Conservation (phyloP, 1,140 invertebrate species). For the Drosophila saltans region DNA sequence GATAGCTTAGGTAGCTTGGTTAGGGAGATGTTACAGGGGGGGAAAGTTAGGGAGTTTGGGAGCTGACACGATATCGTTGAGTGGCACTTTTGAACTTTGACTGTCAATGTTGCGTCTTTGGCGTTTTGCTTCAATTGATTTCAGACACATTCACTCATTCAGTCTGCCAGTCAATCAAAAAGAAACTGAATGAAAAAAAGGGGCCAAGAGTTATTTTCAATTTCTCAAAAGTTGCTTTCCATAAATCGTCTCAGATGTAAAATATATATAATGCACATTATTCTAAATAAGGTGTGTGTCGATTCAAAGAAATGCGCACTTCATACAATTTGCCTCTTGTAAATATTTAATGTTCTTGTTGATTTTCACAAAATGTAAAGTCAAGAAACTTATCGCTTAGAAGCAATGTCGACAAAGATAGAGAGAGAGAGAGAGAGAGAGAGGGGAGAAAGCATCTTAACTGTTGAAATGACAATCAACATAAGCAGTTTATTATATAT, state of each 20-base stretch:
- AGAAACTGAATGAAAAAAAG: conserved; percentile 10
- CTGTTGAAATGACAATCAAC: conserved; percentile 1
- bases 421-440: not conserved
- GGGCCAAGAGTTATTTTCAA: conserved; percentile 51
- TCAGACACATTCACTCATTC: conserved; percentile 33
- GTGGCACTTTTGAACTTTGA: conserved; percentile 80
- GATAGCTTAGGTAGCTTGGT: not conserved
- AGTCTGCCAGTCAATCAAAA: conserved; percentile 44
- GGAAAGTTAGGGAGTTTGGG: not conserved
- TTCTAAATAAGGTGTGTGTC: conserved; percentile 1
- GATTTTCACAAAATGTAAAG: conserved; percentile 11
- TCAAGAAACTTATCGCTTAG: conserved; percentile 24
- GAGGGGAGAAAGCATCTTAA: not conserved
- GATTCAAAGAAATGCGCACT: conserved; percentile 38
- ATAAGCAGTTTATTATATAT: not conserved
- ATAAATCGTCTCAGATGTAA: conserved; percentile 48
- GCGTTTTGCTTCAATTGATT: conserved; percentile 71
- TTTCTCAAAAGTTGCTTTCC: conserved; percentile 54
- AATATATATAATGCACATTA: not conserved
- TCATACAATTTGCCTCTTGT: conserved; percentile 38
- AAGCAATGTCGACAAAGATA: not conserved
- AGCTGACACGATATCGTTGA: conserved; percentile 44
- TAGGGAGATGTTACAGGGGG: not conserved
- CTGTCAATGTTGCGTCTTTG: conserved; percentile 44
- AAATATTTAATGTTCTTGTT: conserved; percentile 41